Base-by-base conservation (phyloP, 2,888 invertebrate genomes). In the Synanthedon tipuliformis region DNA sequence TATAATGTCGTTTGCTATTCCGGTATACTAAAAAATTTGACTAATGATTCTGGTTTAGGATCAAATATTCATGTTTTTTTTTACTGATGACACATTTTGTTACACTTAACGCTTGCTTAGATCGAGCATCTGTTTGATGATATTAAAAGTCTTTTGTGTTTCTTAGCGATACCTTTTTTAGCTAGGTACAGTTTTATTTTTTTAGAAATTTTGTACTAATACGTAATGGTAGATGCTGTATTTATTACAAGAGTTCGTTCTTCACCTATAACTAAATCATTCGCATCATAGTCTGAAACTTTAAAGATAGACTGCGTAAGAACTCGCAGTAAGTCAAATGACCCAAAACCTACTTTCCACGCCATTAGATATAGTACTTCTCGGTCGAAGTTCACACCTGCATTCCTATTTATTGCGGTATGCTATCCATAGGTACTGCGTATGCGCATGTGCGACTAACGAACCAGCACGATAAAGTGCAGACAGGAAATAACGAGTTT, bases 11-110 rank as follows among this genome's bases (percentile, higher is more conserved):
- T 51, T 49, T 52, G 53, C 41, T 51, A 23, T 49, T 8, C 23
- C 49, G 5, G 23, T 10, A 49, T 49, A 63, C 63, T 78, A 83
- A 86, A 85, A 81, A 86, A 79, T 65, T 81, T 86, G 85, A 87
- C 85, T 86, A 87, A 87, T 86, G 87, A 85, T 81, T 83, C 79
- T 82, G 80, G 85, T 85, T 81, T 78, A 67, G 75, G 74, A 84
- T 85, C 85, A 82, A 82, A 85, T 80, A 86, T 86, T 85, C 86
- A 84, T 84, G 73, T 69, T 68, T 72, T 79, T 81, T 82, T 78
- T 62, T 65, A 61, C 61, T 65, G 61, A 61, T 65, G 67, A 73
- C 74, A 70, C 72, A 80, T 83, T 84, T 85, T 85, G 85, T 81
- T 82, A 79, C 78, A 85, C 80, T 85, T 86, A 81, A 81, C 80